phyloP scores from a whole-genome alignment of 2,797 vertebrate species.

The Lacerta agilis region DNA sequence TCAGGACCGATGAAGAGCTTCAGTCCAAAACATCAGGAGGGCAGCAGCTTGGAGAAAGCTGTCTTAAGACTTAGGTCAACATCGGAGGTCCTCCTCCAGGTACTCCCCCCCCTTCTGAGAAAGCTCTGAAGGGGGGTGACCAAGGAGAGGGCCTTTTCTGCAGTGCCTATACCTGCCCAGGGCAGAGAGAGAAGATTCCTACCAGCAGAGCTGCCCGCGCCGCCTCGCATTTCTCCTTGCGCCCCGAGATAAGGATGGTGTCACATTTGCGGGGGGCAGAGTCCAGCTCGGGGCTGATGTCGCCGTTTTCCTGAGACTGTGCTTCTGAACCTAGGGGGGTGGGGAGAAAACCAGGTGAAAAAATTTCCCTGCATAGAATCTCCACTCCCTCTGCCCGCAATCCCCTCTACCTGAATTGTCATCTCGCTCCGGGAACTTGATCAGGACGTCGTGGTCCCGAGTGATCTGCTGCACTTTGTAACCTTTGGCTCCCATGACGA shows the following conservation, averaged over 20 bases:
- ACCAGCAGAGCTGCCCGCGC: slow-evolving; percentile 81
- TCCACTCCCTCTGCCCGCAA: no score
- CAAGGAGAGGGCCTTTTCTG: no score
- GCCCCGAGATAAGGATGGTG: slow-evolving; percentile 79
- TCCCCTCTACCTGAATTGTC: slow-evolving; percentile 56
- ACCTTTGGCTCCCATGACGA: slow-evolving; percentile 84
- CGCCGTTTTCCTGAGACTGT: slow-evolving; percentile 78
- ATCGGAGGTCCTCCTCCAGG: no score
- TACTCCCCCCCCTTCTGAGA: no score
- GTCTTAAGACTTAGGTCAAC: no score
- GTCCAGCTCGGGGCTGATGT: slow-evolving; percentile 72
- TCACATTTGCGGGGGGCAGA: slow-evolving; percentile 80
- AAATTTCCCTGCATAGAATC: neutral
- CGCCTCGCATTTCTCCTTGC: slow-evolving; percentile 81
- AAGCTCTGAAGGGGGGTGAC: no score
- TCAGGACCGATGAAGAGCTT: no score
- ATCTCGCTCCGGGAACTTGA: slow-evolving; percentile 86
- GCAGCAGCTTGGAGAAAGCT: no score
- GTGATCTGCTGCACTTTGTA: slow-evolving; percentile 84
- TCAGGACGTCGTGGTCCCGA: slow-evolving; percentile 83
- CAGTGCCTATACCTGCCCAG: no score
- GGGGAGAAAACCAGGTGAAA: neutral
- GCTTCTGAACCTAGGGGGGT: slow-evolving; percentile 72
- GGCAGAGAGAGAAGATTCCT: neutral
- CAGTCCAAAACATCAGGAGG: no score